These are phyloP conservation scores for Heliconius charithonia DNA, from an alignment of 2,888 invertebrate species.

Conservation along the genomic window DNA sequence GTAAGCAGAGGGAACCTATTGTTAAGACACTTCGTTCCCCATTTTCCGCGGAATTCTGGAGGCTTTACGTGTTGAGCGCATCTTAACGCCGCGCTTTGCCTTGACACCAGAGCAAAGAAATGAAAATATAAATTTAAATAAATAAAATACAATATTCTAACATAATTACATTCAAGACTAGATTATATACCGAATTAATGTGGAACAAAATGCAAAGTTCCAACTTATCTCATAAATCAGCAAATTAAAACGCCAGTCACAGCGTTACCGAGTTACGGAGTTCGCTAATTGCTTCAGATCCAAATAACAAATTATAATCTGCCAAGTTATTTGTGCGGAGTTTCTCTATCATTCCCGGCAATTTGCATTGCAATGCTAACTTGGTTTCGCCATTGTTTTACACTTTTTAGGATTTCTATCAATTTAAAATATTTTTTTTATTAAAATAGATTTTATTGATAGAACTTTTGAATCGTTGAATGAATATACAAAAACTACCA, in stretches of 20 bases:
- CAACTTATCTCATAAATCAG: conserved; percentile 45
- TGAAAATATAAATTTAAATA: too few species aligned
- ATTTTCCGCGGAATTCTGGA: too few species aligned
- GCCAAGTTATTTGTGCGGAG: conserved; percentile 64
- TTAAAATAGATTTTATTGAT: background rate
- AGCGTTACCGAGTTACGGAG: conserved; percentile 49
- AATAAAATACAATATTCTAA: background rate
- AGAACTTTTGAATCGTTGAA: background rate
- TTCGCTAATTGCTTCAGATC: conserved; percentile 60
- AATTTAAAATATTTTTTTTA: background rate
- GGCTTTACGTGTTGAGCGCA: too few species aligned
- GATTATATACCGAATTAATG: conserved; percentile 12
- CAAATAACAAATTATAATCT: conserved; percentile 73
- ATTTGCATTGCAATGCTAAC: conserved; percentile 65
- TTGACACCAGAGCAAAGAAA: too few species aligned
- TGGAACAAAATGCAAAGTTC: conserved; percentile 20
- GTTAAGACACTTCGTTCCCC: too few species aligned
- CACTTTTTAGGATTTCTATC: conserved; percentile 1
- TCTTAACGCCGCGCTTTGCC: too few species aligned
- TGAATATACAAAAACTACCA: too few species aligned
- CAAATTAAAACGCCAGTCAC: conserved; percentile 46
- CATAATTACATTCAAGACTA: background rate
- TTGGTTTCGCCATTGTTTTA: conserved; percentile 46
- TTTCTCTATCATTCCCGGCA: conserved; percentile 63
- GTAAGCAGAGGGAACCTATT: too few species aligned